Evolutionary conservation across 2,888 invertebrate species (phyloP), one percentile per base, ranked within the genome.

Genomic region (Drosophila barbarae): DNA sequence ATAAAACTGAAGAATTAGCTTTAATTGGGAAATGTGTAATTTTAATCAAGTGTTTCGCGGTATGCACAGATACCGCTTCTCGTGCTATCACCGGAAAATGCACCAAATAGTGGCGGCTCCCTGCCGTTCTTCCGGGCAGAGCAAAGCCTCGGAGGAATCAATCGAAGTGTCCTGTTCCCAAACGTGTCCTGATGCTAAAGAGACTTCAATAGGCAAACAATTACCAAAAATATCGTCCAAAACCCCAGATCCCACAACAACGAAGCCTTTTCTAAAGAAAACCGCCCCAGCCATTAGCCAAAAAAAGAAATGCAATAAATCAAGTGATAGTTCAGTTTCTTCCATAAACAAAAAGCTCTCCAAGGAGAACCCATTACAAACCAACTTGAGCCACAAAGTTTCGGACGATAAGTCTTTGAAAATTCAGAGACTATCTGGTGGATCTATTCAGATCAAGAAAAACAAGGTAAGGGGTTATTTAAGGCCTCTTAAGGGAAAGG

Each of bases 11-110:
- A 44, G 8, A 18, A 15, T 35, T 41, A 21, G 23, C 58, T 76
- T 79, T 68, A 67, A 69, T 63, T 32, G n/a, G 57, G 46, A 55
- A 80, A 83, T 85, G 64, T 83, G 66, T 85, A 83, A 83, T 83
- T 78, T 73, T 1, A 80, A 71, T 76, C 65, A 50, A 64, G 53
- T 67, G 63, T 50, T 30, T 34, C 39, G 38, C 42, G 36, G 30
- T 30, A 13, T 15, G 34, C 28, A 38, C n/a, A 39, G 13, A 39
- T 58, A 28, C 12, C 38, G 42, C 9, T 30, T 41, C 36, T n/a
- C 34, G 42, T 59, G 39, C 50, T 38, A 23, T 13, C 36, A n/a
- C 5, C 61, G 23, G 6, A 60, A 23, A 30, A 18, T 32, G 30
- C 30, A 60, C 5, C 49, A 47, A 8, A 32, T 46, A 30, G 12